Percentiles rank a stretch among this genome's conserved stretches.
phyloP scores from a whole-genome alignment of 1,140 invertebrate genomes.

The Gonatopus flavifemur region DNA sequence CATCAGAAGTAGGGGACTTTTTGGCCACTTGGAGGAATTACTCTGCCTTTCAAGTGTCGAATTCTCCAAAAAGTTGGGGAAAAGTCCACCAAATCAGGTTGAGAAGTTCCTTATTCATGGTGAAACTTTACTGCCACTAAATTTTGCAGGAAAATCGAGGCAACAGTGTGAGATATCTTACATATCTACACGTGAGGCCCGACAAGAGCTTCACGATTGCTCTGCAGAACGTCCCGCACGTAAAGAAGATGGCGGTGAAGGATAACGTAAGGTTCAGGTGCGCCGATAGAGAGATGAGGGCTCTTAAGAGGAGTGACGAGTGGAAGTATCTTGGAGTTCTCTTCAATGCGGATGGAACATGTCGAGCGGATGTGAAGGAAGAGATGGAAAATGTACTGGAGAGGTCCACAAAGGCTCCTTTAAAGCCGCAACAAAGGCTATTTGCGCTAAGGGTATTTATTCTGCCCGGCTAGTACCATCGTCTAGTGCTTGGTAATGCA shows the following conservation, averaged over 20 bases:
- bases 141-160: too few species aligned
- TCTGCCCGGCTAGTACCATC: constrained; percentile 32
- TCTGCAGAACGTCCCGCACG: constrained; percentile 28
- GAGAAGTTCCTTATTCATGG: too few species aligned
- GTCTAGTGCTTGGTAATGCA: constrained; percentile 27
- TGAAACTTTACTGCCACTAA: too few species aligned
- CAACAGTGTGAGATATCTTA: too few species aligned
- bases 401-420: constrained; percentile 34
- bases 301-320: constrained; percentile 19
- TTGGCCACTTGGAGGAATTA: too few species aligned
- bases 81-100: too few species aligned
- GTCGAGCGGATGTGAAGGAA: not conserved
- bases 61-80: too few species aligned
- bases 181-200: too few species aligned
- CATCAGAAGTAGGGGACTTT: too few species aligned
- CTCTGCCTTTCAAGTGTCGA: too few species aligned
- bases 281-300: not conserved
- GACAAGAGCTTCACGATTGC: constrained; percentile 32
- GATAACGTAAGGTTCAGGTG: constrained; percentile 6
- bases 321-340: constrained; percentile 46
- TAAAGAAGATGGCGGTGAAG: constrained; percentile 35
- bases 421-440: constrained; percentile 45
- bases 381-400: constrained; percentile 5
- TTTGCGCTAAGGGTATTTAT: constrained; percentile 25
- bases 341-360: constrained; percentile 29